These are phyloP conservation scores for Priocnemis perturbator DNA, from an alignment of 2,888 invertebrate species.

Conservation along the genomic window DNA sequence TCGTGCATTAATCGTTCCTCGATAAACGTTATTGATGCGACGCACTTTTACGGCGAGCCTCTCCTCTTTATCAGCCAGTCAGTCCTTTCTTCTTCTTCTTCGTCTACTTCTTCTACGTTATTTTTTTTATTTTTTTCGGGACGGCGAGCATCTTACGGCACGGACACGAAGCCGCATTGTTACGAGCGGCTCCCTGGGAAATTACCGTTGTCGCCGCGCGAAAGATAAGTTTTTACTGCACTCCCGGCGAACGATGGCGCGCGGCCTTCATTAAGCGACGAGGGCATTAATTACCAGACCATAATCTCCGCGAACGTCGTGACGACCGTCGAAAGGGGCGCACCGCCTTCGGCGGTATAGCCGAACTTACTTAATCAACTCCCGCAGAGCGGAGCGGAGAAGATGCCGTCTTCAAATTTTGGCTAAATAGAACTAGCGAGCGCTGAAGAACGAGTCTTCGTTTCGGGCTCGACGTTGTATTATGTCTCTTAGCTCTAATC, in stretches of 20 bases:
- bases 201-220: conserved; percentile 34
- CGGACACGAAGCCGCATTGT: conserved; percentile 26
- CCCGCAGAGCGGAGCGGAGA: neutral
- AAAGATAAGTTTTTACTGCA: conserved; percentile 38
- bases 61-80: conserved; percentile 16
- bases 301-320: conserved; percentile 26
- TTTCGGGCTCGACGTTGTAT: no score
- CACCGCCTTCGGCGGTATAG: conserved; percentile 5
- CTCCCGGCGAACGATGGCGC: conserved; percentile 11
- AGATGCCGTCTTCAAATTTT: conserved; percentile 5
- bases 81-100: neutral
- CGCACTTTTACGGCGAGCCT: neutral
- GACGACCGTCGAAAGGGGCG: conserved; percentile 23
- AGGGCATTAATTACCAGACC: conserved; percentile 31
- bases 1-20: conserved; percentile 10
- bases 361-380: conserved; percentile 21
- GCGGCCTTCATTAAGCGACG: conserved; percentile 32
- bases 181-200: conserved; percentile 22
- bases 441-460: no score
- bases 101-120: neutral
- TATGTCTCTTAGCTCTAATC: no score
- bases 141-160: conserved; percentile 5
- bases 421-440: neutral
- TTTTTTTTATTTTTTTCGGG: neutral
- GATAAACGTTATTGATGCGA: conserved; percentile 36